phyloP scores from a whole-genome alignment of 2,113 vertebrate genomes.

The Megaceryle torquata region DNA sequence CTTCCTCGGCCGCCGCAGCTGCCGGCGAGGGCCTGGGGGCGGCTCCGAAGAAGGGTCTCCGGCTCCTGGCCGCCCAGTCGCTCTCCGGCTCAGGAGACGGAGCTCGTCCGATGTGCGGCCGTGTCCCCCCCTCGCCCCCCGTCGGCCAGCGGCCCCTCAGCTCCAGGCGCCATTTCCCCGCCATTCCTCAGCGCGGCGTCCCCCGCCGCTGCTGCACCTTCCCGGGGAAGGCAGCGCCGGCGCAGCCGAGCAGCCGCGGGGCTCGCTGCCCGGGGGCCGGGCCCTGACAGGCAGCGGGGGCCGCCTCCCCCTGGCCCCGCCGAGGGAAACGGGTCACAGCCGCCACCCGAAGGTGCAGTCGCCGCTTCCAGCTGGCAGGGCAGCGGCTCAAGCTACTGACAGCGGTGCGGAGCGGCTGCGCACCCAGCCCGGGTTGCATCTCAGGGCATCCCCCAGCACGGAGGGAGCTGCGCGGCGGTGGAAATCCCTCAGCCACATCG shows the following conservation, averaged over 20 bases:
- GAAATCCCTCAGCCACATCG: not conserved
- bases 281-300: not conserved
- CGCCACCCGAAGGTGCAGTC: not conserved
- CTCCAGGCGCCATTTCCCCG: constrained; percentile 27
- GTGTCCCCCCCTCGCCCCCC: not conserved
- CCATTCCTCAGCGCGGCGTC: constrained; percentile 27
- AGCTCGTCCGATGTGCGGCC: not conserved
- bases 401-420: not conserved
- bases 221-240: not conserved
- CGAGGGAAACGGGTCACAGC: not conserved
- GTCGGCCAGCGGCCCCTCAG: not conserved
- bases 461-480: not conserved
- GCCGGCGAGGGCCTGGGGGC: no score
- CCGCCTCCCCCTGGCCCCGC: not conserved
- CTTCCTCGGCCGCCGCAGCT: not conserved
- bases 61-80: not conserved
- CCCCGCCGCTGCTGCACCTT: not conserved
- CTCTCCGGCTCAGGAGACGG: not conserved
- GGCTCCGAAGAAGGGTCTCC: not conserved
- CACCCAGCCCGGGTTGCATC: not conserved
- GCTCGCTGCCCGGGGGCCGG: not conserved
- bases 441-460: not conserved
- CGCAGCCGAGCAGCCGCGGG: not conserved
- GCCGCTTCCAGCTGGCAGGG: not conserved
- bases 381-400: not conserved